These are phyloP conservation scores for Rhopilema esculentum DNA, from an alignment of 30 jellyfish, hydroid and myxozoan species.

Conservation along the genomic window DNA sequence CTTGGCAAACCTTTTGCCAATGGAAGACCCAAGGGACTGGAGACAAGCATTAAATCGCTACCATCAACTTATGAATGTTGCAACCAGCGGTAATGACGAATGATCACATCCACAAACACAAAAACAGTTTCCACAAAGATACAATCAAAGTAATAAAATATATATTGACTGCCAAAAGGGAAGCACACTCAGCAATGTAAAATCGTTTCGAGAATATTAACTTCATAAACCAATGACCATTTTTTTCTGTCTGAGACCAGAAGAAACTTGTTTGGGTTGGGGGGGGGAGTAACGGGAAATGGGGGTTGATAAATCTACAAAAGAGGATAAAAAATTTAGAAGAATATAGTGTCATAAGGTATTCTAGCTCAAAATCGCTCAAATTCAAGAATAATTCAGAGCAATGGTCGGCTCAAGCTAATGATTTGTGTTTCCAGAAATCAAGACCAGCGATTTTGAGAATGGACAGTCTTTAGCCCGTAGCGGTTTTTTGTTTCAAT, in stretches of 20 bases:
- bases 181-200: neutral
- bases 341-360: no score
- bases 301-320: neutral
- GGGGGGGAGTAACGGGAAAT: neutral
- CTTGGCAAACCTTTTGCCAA: neutral
- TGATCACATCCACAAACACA: conserved; percentile 1
- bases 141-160: neutral
- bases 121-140: neutral
- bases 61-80: conserved; percentile 31
- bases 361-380: no score
- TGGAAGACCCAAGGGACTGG: conserved; percentile 35
- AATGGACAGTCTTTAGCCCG: neutral
- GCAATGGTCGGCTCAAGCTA: neutral
- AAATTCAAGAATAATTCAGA: neutral
- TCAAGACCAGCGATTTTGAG: neutral
- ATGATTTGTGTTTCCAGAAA: neutral
- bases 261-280: neutral
- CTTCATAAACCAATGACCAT: neutral
- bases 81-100: conserved; percentile 13
- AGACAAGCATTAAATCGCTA: conserved; percentile 27
- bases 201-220: neutral
- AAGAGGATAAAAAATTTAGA: no score
- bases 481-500: neutral
- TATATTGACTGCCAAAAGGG: neutral
- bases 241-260: neutral